Evolutionary conservation across 1,140 invertebrate species (phyloP), one percentile per base, ranked within the genome.

Genomic region (Melanaphis sacchari): DNA sequence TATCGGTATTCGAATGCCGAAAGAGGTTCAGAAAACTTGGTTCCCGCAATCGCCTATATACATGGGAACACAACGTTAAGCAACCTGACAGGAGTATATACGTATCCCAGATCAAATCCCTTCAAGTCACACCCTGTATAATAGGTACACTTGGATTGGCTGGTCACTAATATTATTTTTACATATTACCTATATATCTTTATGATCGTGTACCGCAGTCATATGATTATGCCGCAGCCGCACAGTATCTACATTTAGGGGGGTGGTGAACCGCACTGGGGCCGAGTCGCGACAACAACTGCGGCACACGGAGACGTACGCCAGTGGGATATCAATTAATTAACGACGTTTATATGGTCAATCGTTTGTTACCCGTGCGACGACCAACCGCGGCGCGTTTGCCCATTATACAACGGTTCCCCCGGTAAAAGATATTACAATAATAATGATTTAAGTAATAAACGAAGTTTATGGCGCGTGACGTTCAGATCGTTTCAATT

Each of bases 301-400:
- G 38, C 84, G 26, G 24, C 82, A 41, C 40, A 24, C 40, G 38
- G 84, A 26, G 40, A 40, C 24, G 40, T 40, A 24, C 40, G 90
- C 40, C 90, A 36, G 90, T 91, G 90, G 90, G 90, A 76, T 91
- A 76, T 91, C 90, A 81, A 91, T 91, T 91, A 91, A 91, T 91
- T 91, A 91, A 91, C 8, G 38, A 59, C 89, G 46, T 90, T 59
- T 91, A 66, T 59, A n/a, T 40, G 90, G 90, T 81, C 90, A 76
- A 91, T 43, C 38, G 85, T 87, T 87, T 87, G 9, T 21, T 36
- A 46, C 0, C 43, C 85, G 41, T 4, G 36, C 41, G 89, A 38
- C 89, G 31, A 89, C 89, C 49, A 59, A 90, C 89, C 89, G 89
- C 49, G 49, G 89, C 36, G 52, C 31, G 89, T 22, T 6, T 22